phyloP scores from a whole-genome alignment of 2,113 vertebrate species.

The Andinoacara biseriatus region DNA sequence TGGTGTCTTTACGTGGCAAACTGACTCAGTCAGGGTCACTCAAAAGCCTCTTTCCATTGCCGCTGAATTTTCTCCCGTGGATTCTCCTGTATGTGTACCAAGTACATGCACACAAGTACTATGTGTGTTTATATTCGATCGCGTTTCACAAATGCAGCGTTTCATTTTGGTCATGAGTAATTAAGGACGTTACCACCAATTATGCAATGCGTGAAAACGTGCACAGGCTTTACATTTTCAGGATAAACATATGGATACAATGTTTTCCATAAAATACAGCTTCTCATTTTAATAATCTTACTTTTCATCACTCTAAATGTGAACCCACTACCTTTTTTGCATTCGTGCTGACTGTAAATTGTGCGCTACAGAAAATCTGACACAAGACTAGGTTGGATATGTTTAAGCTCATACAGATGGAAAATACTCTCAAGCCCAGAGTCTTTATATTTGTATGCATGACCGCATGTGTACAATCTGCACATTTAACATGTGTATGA shows the following conservation, averaged over 20 bases:
- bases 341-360: not conserved
- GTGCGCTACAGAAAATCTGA: not conserved
- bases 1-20: not conserved
- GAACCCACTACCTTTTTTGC: not conserved
- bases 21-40: not conserved
- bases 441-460: conserved; percentile 9
- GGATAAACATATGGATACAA: not conserved
- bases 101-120: not conserved
- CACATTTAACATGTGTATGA: not conserved
- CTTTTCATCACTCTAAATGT: not conserved
- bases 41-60: not conserved
- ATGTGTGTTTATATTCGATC: no score
- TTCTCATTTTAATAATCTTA: not conserved
- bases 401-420: not conserved
- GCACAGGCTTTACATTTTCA: not conserved
- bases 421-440: not conserved
- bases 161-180: not conserved
- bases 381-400: not conserved
- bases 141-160: not conserved
- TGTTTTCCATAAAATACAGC: not conserved
- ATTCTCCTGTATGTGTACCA: not conserved
- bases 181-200: not conserved
- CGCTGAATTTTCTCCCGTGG: not conserved
- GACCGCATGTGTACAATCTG: not conserved
- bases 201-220: not conserved